phyloP scores from a whole-genome alignment of 1,140 invertebrate genomes.

The Mycetomoellerius zeteki region DNA sequence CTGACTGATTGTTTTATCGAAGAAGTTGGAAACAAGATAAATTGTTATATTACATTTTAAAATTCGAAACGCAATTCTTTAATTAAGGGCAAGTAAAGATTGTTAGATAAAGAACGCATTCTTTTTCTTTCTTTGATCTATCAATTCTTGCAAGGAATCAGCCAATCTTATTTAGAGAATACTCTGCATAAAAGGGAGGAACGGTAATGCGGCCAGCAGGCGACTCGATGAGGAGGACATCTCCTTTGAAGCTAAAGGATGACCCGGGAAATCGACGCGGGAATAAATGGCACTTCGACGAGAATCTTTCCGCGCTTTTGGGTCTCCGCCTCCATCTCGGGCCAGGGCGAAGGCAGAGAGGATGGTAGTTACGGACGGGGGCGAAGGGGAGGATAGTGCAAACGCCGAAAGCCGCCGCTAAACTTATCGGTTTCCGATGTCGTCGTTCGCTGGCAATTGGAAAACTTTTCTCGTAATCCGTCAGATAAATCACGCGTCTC shows the following conservation, averaged over 20 bases:
- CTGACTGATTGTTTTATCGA: neutral
- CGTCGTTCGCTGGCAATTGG: slow-evolving; percentile 78
- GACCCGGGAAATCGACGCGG: slow-evolving; percentile 44
- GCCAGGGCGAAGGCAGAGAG: slow-evolving; percentile 17
- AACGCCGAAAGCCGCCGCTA: slow-evolving; percentile 62
- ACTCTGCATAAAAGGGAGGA: slow-evolving; percentile 10
- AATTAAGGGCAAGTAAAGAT: neutral
- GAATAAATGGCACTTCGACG: slow-evolving; percentile 56
- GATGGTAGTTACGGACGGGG: slow-evolving; percentile 8
- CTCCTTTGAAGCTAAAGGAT: slow-evolving; percentile 61
- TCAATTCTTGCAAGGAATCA: neutral
- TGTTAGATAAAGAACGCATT: neutral
- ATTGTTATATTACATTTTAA: neutral
- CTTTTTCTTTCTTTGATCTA: neutral
- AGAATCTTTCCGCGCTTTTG: slow-evolving; percentile 65
- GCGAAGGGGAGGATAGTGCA: slow-evolving; percentile 43
- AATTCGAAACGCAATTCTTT: neutral
- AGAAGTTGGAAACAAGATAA: neutral
- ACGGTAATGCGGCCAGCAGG: neutral
- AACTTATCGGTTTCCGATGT: slow-evolving; percentile 81
- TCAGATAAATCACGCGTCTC: slow-evolving; percentile 78
- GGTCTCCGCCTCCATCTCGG: neutral
- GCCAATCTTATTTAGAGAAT: slow-evolving; percentile 37
- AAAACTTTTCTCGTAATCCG: slow-evolving; percentile 81
- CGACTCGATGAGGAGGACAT: slow-evolving; percentile 48